phyloP scores from a whole-genome alignment of 2,113 vertebrate species.

The Ariopsis seemanni region DNA sequence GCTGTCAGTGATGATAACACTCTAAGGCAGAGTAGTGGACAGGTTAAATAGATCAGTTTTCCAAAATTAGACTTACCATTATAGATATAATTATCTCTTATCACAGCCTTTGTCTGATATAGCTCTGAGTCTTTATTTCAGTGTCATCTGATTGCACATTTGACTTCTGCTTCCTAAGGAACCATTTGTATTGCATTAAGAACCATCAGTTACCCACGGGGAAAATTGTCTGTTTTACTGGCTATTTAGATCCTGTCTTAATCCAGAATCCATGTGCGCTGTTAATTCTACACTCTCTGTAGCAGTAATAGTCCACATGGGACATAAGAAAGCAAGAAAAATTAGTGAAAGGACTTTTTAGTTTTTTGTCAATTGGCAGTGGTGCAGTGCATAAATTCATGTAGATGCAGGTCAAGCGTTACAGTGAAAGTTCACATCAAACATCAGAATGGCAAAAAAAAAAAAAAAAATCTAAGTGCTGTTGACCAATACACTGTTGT shows the following conservation, averaged over 20 bases:
- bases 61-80: slow-evolving; percentile 13
- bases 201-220: slow-evolving; percentile 48
- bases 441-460: neutral
- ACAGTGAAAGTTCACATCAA: neutral
- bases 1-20: neutral
- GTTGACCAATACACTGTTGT: neutral
- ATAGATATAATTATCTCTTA: neutral
- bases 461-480: neutral
- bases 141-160: neutral
- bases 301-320: slow-evolving; percentile 13
- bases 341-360: neutral
- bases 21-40: neutral
- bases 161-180: slow-evolving; percentile 23
- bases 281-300: slow-evolving; percentile 10
- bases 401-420: neutral
- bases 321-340: neutral
- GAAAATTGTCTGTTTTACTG: slow-evolving; percentile 54
- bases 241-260: slow-evolving; percentile 48
- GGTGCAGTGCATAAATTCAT: neutral
- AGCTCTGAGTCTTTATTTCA: neutral
- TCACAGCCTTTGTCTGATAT: neutral
- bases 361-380: neutral
- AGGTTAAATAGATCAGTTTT: neutral
- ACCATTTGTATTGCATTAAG: slow-evolving; percentile 40
- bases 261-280: slow-evolving; percentile 41